phyloP scores from a whole-genome alignment of 2,888 invertebrate species.

The Drosophila histrio region DNA sequence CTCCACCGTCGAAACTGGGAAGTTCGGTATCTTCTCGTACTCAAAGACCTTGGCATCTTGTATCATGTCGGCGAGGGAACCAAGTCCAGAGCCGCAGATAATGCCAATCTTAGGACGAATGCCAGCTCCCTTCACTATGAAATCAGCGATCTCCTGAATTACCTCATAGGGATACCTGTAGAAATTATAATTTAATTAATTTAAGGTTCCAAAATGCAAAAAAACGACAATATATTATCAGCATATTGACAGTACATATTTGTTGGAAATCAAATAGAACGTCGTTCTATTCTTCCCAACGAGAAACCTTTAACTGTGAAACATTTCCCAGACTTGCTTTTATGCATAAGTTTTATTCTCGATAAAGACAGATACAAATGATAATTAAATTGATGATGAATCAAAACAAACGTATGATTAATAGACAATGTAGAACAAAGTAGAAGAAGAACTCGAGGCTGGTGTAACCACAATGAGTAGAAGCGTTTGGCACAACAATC shows the following conservation, averaged over 20 bases:
- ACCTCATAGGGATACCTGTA: slow-evolving; percentile 93
- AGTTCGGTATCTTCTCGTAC: slow-evolving; percentile 96
- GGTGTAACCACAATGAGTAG: slow-evolving; percentile 13
- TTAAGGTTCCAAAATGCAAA: background rate
- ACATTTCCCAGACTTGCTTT: background rate
- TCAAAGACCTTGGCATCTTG: slow-evolving; percentile 89
- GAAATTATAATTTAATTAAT: slow-evolving; percentile 52
- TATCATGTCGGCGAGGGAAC: slow-evolving; percentile 90
- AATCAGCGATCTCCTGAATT: slow-evolving; percentile 90
- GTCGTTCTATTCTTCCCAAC: slow-evolving; percentile 2
- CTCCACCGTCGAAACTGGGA: slow-evolving; percentile 95
- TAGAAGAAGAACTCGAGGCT: no score
- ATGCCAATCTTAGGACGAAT: slow-evolving; percentile 94
- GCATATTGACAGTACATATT: slow-evolving; percentile 23
- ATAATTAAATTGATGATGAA: no score
- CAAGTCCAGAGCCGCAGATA: slow-evolving; percentile 96
- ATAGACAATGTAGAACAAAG: slow-evolving; percentile 3
- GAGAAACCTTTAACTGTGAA: slow-evolving; percentile 14
- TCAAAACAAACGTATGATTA: slow-evolving; percentile 13
- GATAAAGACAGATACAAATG: slow-evolving; percentile 9
- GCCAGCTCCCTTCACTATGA: slow-evolving; percentile 88
- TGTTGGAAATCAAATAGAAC: background rate
- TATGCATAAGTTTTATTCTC: no score
- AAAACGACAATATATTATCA: background rate
- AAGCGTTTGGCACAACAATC: no score